Base-by-base conservation (phyloP, 2,797 vertebrate genomes). In the Cynopterus sphinx region DNA sequence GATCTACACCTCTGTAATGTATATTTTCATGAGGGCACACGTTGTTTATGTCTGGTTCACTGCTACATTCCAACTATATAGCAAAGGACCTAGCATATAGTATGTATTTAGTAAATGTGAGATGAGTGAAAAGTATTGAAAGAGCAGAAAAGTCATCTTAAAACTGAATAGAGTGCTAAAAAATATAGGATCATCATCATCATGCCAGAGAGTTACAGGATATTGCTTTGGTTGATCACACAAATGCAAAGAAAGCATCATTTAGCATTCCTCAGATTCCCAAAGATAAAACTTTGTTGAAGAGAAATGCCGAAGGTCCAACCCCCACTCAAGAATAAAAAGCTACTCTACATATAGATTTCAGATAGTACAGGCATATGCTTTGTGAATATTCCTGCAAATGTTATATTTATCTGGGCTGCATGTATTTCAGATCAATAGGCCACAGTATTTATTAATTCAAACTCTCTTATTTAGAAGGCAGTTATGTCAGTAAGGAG, bases 401-500 rank as follows among this genome's bases (percentile, higher is more conserved):
- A 88, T 89, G 21, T 63, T 46, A 11, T 46, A 92, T 59, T 88
- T 90, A 55, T 94, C 53, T 82, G 75, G 39, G n/a, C 87, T 83
- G 15, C 28, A 5, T 95, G 61, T 36, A 67, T 77, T 86, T 92
- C 86, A 95, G 53, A 93, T 91, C 90, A 97, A 74, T 28, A 89
- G 67, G 33, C 49, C 89, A 61, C 59, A 97, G 36, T 92, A 79
- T 79, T 87, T 89, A 81, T 88, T 70, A 55, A 46, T 65, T 70
- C 86, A 92, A 95, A 68, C 57, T 31, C 51, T 15, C 12, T 90
- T 93, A 51, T 73, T 94, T 89, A 91, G 53, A 85, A 96, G 17
- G 5, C 33, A 91, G 36, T 92, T 74, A 22, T 26, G 2, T 88
- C 57, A 75, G 41, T 17, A 77, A 88, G 33, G 59, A 87, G 49